Evolutionary conservation across 1,140 invertebrate species (phyloP).

Genomic region (Paralvinella palmiformis): DNA sequence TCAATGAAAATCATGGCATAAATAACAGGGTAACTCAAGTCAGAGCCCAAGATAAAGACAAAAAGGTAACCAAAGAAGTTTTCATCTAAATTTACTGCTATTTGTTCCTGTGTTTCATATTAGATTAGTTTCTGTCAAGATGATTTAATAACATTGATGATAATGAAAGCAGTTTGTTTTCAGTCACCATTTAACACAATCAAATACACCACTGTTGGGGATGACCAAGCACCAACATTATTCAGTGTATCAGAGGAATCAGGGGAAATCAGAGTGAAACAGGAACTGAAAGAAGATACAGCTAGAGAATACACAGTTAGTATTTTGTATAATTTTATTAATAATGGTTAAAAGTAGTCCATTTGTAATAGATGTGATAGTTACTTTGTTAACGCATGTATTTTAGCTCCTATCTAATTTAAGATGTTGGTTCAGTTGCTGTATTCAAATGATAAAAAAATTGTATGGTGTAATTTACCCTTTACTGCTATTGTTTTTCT

Average conservation of each 20-base stretch:
- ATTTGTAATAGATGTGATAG: too few relatives aligned
- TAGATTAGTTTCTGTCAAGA: neutral
- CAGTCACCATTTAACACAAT: conserved; percentile 39
- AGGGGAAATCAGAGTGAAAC: conserved; percentile 68
- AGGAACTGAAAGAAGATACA: conserved; percentile 75
- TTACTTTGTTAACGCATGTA: too few relatives aligned
- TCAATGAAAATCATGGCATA: conserved; percentile 22
- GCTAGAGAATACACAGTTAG: conserved; percentile 74
- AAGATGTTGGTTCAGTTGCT: too few relatives aligned
- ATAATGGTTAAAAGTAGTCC: too few relatives aligned
- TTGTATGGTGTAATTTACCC: too few relatives aligned
- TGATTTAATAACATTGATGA: too few relatives aligned
- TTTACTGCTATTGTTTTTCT: too few relatives aligned
- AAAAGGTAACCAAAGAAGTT: conserved; percentile 21
- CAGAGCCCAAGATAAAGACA: conserved; percentile 29
- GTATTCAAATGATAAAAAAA: too few relatives aligned
- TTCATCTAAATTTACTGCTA: neutral
- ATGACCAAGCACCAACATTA: conserved; percentile 71
- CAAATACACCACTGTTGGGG: conserved; percentile 74
- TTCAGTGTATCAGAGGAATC: conserved; percentile 80
- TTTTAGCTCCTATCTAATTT: too few relatives aligned
- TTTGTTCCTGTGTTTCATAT: neutral
- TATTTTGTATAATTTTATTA: too few relatives aligned
- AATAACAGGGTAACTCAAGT: conserved; percentile 25
- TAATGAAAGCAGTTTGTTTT: neutral